These are phyloP conservation scores for Megalops atlanticus DNA, from an alignment of 2,113 vertebrate genomes.

Conservation along the genomic window DNA sequence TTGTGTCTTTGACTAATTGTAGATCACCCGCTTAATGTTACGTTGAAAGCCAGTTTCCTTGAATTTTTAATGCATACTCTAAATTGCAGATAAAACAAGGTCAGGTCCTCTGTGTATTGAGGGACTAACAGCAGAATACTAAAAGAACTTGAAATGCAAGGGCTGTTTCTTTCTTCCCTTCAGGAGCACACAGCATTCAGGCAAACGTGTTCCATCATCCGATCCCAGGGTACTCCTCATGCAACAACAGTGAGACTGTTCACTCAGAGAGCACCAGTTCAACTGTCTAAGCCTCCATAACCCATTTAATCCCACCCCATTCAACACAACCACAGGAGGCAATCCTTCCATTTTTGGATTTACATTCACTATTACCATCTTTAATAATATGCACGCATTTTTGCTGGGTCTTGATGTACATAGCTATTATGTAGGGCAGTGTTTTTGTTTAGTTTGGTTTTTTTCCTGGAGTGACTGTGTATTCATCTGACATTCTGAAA, in stretches of 20 bases:
- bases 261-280: background rate
- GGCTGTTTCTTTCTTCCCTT: background rate
- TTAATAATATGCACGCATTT: background rate
- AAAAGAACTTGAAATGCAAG: no score
- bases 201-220: no score
- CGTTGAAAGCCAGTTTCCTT: no score
- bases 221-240: no score
- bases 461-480: background rate
- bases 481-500: background rate
- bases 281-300: background rate
- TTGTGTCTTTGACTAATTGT: background rate
- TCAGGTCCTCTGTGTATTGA: no score
- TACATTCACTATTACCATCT: background rate
- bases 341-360: background rate
- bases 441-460: background rate
- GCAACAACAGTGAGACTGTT: background rate
- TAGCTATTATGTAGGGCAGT: conserved; percentile 1
- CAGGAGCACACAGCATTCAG: background rate
- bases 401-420: no score
- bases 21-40: no score
- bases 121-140: no score
- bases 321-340: background rate
- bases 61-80: no score
- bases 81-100: no score
- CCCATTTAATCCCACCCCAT: background rate